Percentiles rank a stretch among this genome's conserved stretches.
Conservation (phyloP, 2,797 vertebrate genomes). For the Anabacerthia variegaticeps region DNA sequence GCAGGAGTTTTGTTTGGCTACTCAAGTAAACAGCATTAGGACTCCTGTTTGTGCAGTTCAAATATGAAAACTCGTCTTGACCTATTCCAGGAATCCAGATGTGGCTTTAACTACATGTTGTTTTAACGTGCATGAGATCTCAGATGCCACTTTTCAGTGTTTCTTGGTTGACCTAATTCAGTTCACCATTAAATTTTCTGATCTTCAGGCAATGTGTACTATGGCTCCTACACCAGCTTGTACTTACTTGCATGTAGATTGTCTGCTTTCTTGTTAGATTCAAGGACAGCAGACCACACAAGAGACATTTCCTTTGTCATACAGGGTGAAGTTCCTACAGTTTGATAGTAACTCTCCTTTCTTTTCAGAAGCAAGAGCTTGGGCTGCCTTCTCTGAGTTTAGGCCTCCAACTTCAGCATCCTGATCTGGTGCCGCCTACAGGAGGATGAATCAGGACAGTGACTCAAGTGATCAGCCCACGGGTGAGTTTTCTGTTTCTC, state of each 20-base stretch:
- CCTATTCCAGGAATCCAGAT: not conserved
- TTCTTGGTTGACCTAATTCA: not conserved
- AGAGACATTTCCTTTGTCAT: not conserved
- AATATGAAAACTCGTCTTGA: not conserved
- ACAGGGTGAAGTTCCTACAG: not conserved
- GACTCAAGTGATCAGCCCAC: not conserved
- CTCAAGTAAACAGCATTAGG: not conserved
- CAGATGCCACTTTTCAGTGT: not conserved
- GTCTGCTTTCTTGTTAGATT: not conserved
- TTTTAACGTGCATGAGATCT: not conserved
- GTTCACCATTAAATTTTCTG: not conserved
- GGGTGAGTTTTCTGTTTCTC: constrained; percentile 36
- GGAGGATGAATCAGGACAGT: constrained; percentile 41
- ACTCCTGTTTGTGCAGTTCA: not conserved
- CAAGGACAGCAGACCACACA: not conserved
- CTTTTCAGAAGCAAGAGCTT: not conserved
- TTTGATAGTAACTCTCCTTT: not conserved
- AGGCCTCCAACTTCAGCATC: not conserved
- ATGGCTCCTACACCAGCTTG: not conserved
- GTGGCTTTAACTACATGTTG: not conserved
- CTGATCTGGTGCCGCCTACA: not conserved
- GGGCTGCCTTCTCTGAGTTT: not conserved
- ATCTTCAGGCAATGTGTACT: not conserved
- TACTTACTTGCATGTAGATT: not conserved
- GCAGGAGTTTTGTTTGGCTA: not conserved